phyloP scores from a whole-genome alignment of 2,113 vertebrate genomes.

The Raphicerus campestris region DNA sequence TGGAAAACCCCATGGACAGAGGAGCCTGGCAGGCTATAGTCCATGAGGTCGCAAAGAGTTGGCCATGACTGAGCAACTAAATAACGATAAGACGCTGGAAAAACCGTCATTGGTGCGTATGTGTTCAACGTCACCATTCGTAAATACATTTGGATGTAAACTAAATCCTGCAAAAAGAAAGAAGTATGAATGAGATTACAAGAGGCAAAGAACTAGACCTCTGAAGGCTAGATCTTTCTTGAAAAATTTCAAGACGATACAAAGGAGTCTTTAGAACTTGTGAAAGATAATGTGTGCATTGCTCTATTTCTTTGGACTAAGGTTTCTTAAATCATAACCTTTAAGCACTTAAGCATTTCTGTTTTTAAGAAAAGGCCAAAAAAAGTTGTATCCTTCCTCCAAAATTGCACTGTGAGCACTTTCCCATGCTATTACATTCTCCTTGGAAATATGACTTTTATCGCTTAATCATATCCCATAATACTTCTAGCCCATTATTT shows the following conservation, averaged over 20 bases:
- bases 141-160: not conserved
- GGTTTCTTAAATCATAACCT: not conserved
- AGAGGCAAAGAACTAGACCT: not conserved
- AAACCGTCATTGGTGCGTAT: not conserved
- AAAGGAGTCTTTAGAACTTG: not conserved
- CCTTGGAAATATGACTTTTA: not conserved
- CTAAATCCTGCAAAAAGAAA: not conserved
- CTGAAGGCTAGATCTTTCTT: not conserved
- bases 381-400: not conserved
- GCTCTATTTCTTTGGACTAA: not conserved
- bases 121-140: not conserved
- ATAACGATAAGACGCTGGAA: not conserved
- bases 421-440: not conserved
- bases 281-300: not conserved
- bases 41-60: not conserved
- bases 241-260: constrained; percentile 44
- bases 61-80: not conserved
- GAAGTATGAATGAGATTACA: not conserved
- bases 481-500: not conserved
- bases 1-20: not conserved
- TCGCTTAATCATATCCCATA: not conserved
- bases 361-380: not conserved
- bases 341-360: not conserved
- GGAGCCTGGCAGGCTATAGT: not conserved
- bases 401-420: not conserved